Percentiles rank a stretch among this genome's conserved stretches.
phyloP scores from a whole-genome alignment of 2,888 invertebrate genomes.

The Tenthredo scrophulariae region DNA sequence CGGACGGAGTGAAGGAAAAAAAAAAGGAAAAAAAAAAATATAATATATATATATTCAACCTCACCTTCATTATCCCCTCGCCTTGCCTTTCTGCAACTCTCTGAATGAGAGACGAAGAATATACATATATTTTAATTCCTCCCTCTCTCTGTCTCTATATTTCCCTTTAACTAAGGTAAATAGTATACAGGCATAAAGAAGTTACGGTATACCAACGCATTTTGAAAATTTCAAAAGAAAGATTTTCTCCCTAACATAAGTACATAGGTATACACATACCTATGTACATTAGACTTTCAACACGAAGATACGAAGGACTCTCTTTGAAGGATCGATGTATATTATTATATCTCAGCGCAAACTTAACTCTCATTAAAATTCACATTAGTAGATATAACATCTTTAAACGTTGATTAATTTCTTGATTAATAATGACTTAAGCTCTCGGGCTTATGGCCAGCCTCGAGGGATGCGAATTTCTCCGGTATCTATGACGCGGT shows the following conservation, averaged over 20 bases:
- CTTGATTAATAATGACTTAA: not conserved
- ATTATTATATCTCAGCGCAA: not conserved
- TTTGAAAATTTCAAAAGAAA: not conserved
- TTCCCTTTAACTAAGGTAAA: not conserved
- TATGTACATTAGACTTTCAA: too few relatives aligned
- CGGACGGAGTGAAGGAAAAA: not conserved
- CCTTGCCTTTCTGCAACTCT: not conserved
- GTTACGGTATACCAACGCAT: not conserved
- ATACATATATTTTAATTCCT: not conserved
- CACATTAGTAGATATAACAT: not conserved
- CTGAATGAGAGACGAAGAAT: not conserved
- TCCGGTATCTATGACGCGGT: not conserved
- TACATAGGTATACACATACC: not conserved
- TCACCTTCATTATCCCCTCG: conserved; percentile 18
- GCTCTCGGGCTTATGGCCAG: not conserved
- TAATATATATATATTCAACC: conserved; percentile 1
- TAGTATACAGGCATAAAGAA: not conserved
- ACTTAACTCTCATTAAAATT: not conserved
- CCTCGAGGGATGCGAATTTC: not conserved
- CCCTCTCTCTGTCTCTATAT: not conserved
- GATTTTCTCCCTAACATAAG: not conserved
- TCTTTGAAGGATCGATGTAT: too few relatives aligned
- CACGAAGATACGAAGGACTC: not conserved
- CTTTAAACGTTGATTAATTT: not conserved
- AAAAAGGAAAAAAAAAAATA: not conserved